phyloP scores from a whole-genome alignment of 2,113 vertebrate species.

The Dicaeum eximium region DNA sequence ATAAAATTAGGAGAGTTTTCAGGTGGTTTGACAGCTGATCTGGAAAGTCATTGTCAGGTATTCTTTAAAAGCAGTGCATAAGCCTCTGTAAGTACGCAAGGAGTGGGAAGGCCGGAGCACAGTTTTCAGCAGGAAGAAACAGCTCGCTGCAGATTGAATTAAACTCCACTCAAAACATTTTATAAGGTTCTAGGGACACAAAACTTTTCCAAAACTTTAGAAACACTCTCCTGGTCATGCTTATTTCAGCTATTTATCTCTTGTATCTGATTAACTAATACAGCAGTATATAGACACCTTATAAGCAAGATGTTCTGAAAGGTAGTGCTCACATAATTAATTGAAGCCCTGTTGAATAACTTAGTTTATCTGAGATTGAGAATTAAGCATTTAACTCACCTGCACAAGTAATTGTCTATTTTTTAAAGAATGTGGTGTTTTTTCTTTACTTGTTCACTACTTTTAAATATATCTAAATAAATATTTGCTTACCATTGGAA shows the following conservation, averaged over 20 bases:
- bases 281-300: neutral
- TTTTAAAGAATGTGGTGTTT: neutral
- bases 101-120: neutral
- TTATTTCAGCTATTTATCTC: neutral
- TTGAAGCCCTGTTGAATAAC: neutral
- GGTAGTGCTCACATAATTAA: accelerated
- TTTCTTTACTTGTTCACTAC: neutral
- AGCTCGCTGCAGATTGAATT: neutral
- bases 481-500: neutral
- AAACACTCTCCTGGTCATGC: neutral
- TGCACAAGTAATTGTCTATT: neutral
- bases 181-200: neutral
- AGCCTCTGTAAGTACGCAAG: neutral
- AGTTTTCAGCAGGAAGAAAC: neutral
- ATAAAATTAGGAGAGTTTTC: constrained; percentile 17
- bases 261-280: neutral
- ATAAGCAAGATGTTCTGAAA: neutral
- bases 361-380: neutral
- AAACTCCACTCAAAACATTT: neutral
- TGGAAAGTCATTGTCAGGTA: constrained; percentile 2
- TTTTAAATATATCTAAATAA: neutral
- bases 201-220: neutral
- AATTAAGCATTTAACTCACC: neutral
- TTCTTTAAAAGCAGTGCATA: neutral
- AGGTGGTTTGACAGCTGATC: constrained; percentile 17